Conservation (phyloP, 2,797 vertebrate genomes). For the Darevskia nairensis region DNA sequence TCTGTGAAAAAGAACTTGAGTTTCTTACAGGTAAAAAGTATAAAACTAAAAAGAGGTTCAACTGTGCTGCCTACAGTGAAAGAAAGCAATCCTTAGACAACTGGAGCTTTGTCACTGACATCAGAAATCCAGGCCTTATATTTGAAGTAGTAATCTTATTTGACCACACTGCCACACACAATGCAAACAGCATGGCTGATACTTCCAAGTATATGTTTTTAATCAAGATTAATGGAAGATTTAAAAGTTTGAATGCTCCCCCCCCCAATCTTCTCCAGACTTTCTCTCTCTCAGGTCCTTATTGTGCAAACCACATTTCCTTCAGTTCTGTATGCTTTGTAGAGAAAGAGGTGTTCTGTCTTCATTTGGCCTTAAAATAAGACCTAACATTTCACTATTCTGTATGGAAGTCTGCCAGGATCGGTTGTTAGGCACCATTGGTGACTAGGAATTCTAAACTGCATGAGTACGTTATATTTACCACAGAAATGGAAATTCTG, state of each 20-base stretch:
- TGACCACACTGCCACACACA: neutral
- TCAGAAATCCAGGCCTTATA: neutral
- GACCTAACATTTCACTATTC: neutral
- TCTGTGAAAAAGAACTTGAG: neutral
- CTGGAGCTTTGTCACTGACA: neutral
- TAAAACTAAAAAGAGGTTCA: conserved; percentile 7
- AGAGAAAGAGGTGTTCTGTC: neutral
- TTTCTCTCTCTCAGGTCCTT: neutral
- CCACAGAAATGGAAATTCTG: neutral
- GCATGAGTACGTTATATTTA: neutral
- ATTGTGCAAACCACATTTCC: neutral
- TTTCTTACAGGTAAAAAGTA: neutral
- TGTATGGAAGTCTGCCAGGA: neutral
- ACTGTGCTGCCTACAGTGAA: neutral
- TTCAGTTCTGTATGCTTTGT: neutral
- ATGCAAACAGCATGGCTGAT: conserved; percentile 14
- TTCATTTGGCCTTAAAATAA: neutral
- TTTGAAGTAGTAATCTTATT: conserved; percentile 1
- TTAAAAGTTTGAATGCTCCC: neutral
- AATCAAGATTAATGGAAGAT: neutral
- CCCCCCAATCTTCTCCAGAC: too few relatives aligned
- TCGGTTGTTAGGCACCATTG: neutral
- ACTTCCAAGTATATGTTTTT: conserved; percentile 42
- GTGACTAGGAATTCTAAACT: neutral
- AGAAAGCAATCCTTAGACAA: conserved; percentile 13